phyloP scores from a whole-genome alignment of 2,888 invertebrate genomes.

The Himalopsyche kuldschensis region DNA sequence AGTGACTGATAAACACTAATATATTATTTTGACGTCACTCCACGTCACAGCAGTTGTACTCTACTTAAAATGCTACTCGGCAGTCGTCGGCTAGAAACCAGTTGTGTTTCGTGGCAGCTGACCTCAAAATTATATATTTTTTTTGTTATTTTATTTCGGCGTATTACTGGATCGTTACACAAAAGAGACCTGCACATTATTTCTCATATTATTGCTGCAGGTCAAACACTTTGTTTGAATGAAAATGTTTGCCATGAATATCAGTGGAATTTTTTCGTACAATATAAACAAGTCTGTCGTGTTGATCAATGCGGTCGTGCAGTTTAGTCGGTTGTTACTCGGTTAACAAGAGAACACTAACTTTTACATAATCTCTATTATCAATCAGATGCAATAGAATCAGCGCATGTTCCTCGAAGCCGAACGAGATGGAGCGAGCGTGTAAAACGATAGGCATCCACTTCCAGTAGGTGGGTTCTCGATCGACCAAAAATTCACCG shows the following conservation, averaged over 20 bases:
- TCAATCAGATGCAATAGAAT: neutral
- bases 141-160: neutral
- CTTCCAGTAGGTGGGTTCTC: slow-evolving; percentile 31
- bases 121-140: slow-evolving; percentile 12
- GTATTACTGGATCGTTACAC: neutral
- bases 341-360: too few species aligned
- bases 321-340: too few species aligned
- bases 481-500: slow-evolving; percentile 10
- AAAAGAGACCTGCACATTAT: neutral
- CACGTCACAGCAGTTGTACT: slow-evolving; percentile 14
- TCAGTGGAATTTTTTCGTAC: too few species aligned
- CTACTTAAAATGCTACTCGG: neutral
- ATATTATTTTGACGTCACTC: neutral
- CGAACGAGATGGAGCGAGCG: slow-evolving; percentile 13
- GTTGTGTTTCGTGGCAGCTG: slow-evolving; percentile 7
- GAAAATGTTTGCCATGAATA: too few species aligned
- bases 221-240: neutral
- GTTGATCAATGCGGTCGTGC: too few species aligned
- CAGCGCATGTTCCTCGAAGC: neutral
- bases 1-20: neutral
- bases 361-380: neutral
- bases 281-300: too few species aligned
- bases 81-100: neutral
- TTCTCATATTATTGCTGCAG: neutral
- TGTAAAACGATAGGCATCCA: neutral